These are phyloP conservation scores for Ridgeia piscesae DNA, from an alignment of 1,140 invertebrate species.

Conservation along the genomic window DNA sequence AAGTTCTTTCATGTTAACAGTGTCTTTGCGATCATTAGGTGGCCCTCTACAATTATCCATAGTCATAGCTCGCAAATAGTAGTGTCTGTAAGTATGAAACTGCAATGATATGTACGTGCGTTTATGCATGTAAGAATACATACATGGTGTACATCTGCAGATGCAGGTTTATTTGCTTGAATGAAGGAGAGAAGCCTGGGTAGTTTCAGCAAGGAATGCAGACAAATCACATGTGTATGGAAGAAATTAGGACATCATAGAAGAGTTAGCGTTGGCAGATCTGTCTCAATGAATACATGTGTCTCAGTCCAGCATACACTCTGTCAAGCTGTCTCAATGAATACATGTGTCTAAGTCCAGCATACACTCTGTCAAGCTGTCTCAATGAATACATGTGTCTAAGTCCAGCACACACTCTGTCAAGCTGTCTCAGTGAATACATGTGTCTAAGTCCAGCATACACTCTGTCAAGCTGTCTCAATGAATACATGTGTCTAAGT, in stretches of 20 bases:
- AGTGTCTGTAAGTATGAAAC: background rate
- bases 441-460: no score
- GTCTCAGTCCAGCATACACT: no score
- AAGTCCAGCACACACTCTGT: no score
- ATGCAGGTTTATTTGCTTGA: background rate
- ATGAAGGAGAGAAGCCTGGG: background rate
- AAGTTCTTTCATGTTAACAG: background rate
- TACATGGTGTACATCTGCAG: background rate
- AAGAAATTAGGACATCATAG: background rate
- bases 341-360: no score
- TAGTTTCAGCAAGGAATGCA: background rate
- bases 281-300: background rate
- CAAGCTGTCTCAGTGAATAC: no score
- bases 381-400: no score
- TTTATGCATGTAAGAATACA: background rate
- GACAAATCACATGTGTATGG: background rate
- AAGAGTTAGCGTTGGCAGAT: background rate
- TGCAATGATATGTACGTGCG: background rate
- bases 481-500: no score
- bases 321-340: no score
- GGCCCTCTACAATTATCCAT: background rate
- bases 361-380: no score
- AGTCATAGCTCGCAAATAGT: background rate
- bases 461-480: no score
- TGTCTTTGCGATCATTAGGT: background rate